A percentile compares a stretch with the other conserved stretches of the same genome.
phyloP scores from a whole-genome alignment of 2,888 invertebrate species.

The Pristionchus japonicus region DNA sequence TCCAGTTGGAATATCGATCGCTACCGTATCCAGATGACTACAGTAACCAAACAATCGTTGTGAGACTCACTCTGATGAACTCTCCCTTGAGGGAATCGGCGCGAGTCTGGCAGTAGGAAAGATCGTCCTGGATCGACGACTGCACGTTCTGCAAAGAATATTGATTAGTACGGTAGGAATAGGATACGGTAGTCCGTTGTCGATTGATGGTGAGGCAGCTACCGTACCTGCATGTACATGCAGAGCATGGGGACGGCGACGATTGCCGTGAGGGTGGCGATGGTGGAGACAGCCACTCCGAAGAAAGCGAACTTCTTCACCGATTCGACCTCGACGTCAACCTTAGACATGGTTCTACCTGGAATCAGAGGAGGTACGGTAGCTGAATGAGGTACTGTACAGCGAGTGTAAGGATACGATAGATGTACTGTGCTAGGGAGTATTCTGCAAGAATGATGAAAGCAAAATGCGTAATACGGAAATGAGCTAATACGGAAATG shows the following conservation, averaged over 20 bases:
- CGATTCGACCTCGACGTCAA: conserved; percentile 39
- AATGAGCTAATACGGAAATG: too few species aligned
- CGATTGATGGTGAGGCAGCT: not conserved
- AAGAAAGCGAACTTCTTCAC: conserved; percentile 59
- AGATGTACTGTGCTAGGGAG: too few species aligned
- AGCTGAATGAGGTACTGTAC: not conserved
- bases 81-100: conserved; percentile 68
- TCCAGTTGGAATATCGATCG: not conserved
- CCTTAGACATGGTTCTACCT: conserved; percentile 16
- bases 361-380: not conserved
- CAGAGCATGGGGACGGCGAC: conserved; percentile 72
- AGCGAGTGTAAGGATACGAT: too few species aligned
- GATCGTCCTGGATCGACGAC: conserved; percentile 68
- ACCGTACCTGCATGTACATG: conserved; percentile 69
- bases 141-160: conserved; percentile 66
- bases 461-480: too few species aligned
- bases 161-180: not conserved
- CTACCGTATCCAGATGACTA: not conserved
- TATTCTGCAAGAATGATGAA: too few species aligned
- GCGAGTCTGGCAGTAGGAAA: conserved; percentile 71
- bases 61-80: conserved; percentile 60
- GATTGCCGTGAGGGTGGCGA: conserved; percentile 71
- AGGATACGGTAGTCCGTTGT: not conserved
- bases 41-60: not conserved
- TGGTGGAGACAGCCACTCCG: conserved; percentile 64